Evolutionary conservation across 2,797 vertebrate genomes (phyloP).

Genomic region (Gouania willdenowi): DNA sequence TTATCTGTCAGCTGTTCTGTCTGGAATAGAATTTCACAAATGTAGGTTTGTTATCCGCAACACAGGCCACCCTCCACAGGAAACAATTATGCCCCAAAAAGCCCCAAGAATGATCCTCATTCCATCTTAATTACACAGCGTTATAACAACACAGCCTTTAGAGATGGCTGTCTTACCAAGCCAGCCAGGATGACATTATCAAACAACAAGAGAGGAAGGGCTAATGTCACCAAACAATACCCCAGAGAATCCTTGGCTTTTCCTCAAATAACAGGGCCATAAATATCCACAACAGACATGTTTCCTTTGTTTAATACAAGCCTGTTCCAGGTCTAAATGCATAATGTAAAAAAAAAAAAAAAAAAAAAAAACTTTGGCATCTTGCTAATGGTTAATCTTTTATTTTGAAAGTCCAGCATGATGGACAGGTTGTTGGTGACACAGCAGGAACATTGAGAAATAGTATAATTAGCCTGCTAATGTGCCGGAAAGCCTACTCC

Average conservation of each 20-base stretch:
- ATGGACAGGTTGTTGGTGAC: neutral
- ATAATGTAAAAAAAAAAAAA: no score
- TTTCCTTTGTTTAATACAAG: no score
- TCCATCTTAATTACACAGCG: neutral
- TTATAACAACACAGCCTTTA: neutral
- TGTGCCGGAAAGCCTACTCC: slow-evolving; percentile 30
- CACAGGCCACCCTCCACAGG: neutral
- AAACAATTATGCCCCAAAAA: neutral
- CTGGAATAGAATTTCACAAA: no score
- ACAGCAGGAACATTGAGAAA: slow-evolving; percentile 9
- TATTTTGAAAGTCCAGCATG: neutral
- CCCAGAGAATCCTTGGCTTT: neutral
- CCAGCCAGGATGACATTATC: neutral
- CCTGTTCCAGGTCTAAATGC: no score
- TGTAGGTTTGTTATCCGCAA: no score
- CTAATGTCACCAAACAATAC: slow-evolving; percentile 9
- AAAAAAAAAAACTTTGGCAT: no score
- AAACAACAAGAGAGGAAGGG: slow-evolving; percentile 6
- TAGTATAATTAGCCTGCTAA: slow-evolving; percentile 28
- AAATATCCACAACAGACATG: neutral
- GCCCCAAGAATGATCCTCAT: neutral
- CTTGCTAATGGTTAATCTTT: neutral
- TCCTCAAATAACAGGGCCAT: neutral
- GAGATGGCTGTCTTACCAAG: slow-evolving; percentile 1
- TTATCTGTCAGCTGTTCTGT: no score